A percentile compares a stretch with the other conserved stretches of the same genome.
Conservation (phyloP, 2,797 vertebrate genomes). For the Siniperca undulata region DNA sequence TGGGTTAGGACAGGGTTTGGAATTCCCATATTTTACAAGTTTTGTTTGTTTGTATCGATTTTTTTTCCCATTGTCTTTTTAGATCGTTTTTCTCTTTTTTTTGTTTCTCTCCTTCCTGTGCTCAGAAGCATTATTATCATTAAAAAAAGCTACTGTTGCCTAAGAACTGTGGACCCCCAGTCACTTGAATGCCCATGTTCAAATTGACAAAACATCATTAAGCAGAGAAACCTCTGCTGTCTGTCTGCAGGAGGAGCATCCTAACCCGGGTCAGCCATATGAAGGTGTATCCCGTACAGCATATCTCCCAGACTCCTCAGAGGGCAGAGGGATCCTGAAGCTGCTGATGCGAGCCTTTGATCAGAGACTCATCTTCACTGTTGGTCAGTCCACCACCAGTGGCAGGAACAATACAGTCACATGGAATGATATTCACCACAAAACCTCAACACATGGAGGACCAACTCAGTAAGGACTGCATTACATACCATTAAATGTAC, state of each 20-base stretch:
- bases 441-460: slow-evolving; percentile 81
- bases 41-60: too few relatives aligned
- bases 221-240: not conserved
- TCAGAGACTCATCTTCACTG: slow-evolving; percentile 71
- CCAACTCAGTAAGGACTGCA: slow-evolving; percentile 75
- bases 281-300: slow-evolving; percentile 74
- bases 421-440: slow-evolving; percentile 89
- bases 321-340: slow-evolving; percentile 69
- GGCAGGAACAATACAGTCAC: slow-evolving; percentile 79
- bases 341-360: slow-evolving; percentile 80
- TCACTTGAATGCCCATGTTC: not conserved
- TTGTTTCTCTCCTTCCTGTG: too few relatives aligned
- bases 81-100: too few relatives aligned
- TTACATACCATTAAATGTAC: not conserved
- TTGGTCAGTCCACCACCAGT: slow-evolving; percentile 37
- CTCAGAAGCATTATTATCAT: too few relatives aligned
- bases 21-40: too few relatives aligned
- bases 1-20: too few relatives aligned
- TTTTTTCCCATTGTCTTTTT: too few relatives aligned
- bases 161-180: not conserved
- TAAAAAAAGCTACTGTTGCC: too few relatives aligned
- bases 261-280: slow-evolving; percentile 78
- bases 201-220: not conserved
- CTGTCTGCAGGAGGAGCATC: slow-evolving; percentile 79
- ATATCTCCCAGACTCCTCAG: slow-evolving; percentile 79